phyloP scores from a whole-genome alignment of 2,113 vertebrate genomes.

The Erpornis zantholeuca region DNA sequence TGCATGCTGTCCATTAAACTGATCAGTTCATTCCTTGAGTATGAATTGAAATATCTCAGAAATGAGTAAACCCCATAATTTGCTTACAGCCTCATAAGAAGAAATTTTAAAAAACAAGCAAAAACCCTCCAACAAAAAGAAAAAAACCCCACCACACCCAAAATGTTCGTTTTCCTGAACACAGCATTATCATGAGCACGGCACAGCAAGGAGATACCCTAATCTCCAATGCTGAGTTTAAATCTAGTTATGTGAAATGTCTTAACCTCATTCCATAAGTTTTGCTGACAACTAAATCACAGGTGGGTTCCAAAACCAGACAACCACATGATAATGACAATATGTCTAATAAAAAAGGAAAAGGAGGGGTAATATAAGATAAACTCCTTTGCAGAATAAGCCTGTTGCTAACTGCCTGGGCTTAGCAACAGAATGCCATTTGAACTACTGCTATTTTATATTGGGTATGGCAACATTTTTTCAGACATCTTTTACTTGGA shows the following conservation, averaged over 20 bases:
- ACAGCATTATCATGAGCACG: not conserved
- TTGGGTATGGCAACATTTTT: not conserved
- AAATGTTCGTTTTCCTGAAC: not conserved
- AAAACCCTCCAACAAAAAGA: not conserved
- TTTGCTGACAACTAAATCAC: not conserved
- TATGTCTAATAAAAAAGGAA: not conserved
- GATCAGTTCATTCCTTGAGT: not conserved
- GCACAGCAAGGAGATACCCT: not conserved
- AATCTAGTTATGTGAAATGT: not conserved
- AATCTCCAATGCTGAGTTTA: not conserved
- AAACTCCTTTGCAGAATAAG: not conserved
- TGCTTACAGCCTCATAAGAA: not conserved
- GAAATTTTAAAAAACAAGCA: not conserved
- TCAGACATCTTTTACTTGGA: not conserved
- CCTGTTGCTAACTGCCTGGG: not conserved
- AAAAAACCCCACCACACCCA: not conserved
- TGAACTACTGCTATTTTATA: not conserved
- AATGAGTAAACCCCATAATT: not conserved
- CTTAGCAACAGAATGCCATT: not conserved
- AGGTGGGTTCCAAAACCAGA: not conserved
- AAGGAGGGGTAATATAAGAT: rapidly evolving
- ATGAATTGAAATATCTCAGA: not conserved
- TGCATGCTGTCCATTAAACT: not conserved
- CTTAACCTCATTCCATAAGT: not conserved
- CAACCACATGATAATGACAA: not conserved